A percentile compares a stretch with the other conserved stretches of the same genome.
These are phyloP conservation scores for Hormaphis cornu DNA, from an alignment of 1,140 invertebrate genomes.

Conservation along the genomic window DNA sequence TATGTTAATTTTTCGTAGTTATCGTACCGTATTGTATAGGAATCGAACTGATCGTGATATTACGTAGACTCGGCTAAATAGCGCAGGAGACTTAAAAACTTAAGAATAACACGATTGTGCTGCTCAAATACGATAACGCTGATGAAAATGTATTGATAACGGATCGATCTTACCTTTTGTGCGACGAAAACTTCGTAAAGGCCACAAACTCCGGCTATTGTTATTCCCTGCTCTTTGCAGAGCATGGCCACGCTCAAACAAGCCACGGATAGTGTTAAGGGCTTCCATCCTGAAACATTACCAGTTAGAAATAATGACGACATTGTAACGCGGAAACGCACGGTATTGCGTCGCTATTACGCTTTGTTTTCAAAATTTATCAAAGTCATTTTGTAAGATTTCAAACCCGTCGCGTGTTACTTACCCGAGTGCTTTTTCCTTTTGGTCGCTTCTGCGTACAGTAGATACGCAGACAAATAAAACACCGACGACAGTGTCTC, in stretches of 20 bases:
- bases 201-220: conserved; percentile 82
- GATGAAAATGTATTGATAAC: not conserved
- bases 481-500: conserved; percentile 92
- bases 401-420: conserved; percentile 34
- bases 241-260: conserved; percentile 75
- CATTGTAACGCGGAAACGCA: not conserved
- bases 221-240: conserved; percentile 97
- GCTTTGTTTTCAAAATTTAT: no score
- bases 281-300: conserved; percentile 64
- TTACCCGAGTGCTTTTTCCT: conserved; percentile 60
- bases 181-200: conserved; percentile 87
- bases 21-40: no score
- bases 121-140: not conserved
- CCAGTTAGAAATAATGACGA: not conserved
- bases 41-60: no score
- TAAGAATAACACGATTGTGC: no score
- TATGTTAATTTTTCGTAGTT: no score
- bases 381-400: no score
- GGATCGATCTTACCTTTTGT: conserved; percentile 60
- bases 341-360: no score
- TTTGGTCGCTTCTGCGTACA: conserved; percentile 65
- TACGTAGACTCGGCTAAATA: no score
- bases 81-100: no score
- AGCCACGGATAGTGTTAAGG: conserved; percentile 59
- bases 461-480: conserved; percentile 78